A percentile compares a stretch with the other conserved stretches of the same genome.
These are phyloP conservation scores for Cryptus armator DNA, from an alignment of 2,888 invertebrate species.

Conservation along the genomic window DNA sequence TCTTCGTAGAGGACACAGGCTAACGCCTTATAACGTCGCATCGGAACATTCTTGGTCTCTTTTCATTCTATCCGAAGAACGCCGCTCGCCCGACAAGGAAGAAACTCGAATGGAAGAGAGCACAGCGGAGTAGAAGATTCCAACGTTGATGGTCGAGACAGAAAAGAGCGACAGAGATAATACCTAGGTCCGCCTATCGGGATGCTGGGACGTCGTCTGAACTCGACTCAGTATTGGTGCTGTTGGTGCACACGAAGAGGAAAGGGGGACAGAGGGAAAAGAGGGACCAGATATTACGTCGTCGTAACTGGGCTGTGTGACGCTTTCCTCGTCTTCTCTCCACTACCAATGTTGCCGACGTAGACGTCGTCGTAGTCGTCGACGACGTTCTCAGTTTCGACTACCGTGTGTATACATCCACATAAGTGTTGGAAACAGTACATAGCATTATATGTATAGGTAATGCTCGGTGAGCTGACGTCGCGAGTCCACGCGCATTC, in stretches of 20 bases:
- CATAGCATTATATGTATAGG: constrained; percentile 31
- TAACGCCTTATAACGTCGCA: constrained; percentile 2
- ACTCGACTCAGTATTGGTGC: constrained; percentile 16
- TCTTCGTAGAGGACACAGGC: constrained; percentile 7
- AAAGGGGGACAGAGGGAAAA: constrained; percentile 62
- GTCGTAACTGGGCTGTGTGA: constrained; percentile 62
- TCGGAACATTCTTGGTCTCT: not conserved
- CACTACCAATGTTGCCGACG: constrained; percentile 56
- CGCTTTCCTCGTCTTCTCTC: constrained; percentile 61
- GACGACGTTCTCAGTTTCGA: constrained; percentile 66
- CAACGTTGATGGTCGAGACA: constrained; percentile 45
- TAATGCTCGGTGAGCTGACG: constrained; percentile 56
- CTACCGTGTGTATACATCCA: not conserved
- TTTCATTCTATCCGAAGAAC: constrained; percentile 7
- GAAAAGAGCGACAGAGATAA: constrained; percentile 48
- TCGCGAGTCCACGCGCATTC: constrained; percentile 57
- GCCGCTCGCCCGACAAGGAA: not conserved
- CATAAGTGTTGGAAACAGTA: constrained; percentile 1
- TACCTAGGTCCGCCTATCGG: constrained; percentile 60
- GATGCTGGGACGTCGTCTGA: constrained; percentile 59
- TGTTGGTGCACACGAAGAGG: constrained; percentile 35
- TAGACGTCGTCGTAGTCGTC: constrained; percentile 70
- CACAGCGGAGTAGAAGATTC: constrained; percentile 54
- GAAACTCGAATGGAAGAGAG: constrained; percentile 23
- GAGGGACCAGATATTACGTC: constrained; percentile 74